These are phyloP conservation scores for Pituophis catenifer DNA, from an alignment of 2,113 vertebrate species.

Conservation along the genomic window DNA sequence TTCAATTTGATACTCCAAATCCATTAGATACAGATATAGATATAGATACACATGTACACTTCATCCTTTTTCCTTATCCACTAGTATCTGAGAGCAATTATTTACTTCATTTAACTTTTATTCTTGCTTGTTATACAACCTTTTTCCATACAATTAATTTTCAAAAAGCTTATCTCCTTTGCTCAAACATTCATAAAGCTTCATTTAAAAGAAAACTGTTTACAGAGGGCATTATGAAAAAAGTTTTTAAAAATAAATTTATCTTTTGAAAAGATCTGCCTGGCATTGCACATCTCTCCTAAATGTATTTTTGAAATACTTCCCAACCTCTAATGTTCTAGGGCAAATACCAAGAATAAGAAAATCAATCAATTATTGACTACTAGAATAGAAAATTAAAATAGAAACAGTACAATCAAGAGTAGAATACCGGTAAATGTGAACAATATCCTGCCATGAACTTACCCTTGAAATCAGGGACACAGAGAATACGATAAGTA, in stretches of 20 bases:
- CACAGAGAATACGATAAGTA: background rate
- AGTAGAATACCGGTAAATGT: background rate
- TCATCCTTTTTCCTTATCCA: background rate
- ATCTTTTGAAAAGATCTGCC: slow-evolving; percentile 2
- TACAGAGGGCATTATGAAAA: slow-evolving; percentile 24
- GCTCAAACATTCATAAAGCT: slow-evolving; percentile 3
- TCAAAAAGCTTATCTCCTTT: background rate
- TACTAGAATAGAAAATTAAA: background rate
- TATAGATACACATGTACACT: background rate
- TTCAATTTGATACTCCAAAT: background rate
- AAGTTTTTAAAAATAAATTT: slow-evolving; percentile 26
- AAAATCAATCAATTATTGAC: background rate
- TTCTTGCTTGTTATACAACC: background rate
- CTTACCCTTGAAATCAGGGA: background rate
- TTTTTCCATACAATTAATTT: slow-evolving; percentile 8
- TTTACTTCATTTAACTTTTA: background rate
- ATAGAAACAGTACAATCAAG: background rate
- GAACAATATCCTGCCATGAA: background rate
- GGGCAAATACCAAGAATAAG: background rate
- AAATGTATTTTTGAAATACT: slow-evolving; percentile 5
- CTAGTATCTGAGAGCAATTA: background rate
- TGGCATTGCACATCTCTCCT: background rate
- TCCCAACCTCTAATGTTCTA: background rate
- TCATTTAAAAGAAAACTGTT: slow-evolving; percentile 40
- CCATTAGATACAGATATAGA: background rate